These are phyloP conservation scores for Neodontobutis hainanensis DNA, from an alignment of 2,113 vertebrate genomes.

Conservation along the genomic window DNA sequence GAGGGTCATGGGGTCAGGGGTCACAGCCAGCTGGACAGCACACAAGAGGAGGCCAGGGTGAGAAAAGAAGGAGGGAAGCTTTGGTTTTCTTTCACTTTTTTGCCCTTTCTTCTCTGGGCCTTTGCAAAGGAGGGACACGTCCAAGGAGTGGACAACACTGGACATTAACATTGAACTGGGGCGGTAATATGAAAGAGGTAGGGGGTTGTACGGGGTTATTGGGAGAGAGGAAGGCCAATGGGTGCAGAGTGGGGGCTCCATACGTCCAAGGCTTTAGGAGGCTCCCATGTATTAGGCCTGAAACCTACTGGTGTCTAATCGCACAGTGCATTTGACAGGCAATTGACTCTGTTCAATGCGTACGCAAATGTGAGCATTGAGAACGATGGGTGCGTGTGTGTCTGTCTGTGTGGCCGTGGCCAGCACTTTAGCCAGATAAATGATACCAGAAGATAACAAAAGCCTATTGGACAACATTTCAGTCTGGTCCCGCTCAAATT, in stretches of 20 bases:
- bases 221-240: constrained; percentile 19
- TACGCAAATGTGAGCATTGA: constrained; percentile 64
- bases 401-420: constrained; percentile 59
- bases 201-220: constrained; percentile 16
- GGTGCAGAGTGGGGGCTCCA: constrained; percentile 51
- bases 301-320: constrained; percentile 69
- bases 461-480: constrained; percentile 39
- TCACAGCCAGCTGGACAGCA: constrained; percentile 84
- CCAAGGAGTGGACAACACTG: constrained; percentile 71
- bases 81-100: constrained; percentile 50
- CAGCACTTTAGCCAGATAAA: constrained; percentile 55
- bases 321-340: constrained; percentile 75
- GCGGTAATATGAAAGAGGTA: constrained; percentile 56
- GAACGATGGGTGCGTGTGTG: constrained; percentile 43
- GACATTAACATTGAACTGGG: constrained; percentile 83
- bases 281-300: constrained; percentile 43
- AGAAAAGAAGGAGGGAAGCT: constrained; percentile 78
- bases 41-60: constrained; percentile 80
- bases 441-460: constrained; percentile 63
- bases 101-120: constrained; percentile 53
- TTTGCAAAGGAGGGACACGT: constrained; percentile 52
- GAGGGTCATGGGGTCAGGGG: constrained; percentile 78
- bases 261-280: constrained; percentile 48
- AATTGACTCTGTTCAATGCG: constrained; percentile 78
- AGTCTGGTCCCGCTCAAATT: constrained; percentile 45